Evolutionary conservation across 2,888 invertebrate genomes (phyloP).

Genomic region (Nymphalis polychloros): DNA sequence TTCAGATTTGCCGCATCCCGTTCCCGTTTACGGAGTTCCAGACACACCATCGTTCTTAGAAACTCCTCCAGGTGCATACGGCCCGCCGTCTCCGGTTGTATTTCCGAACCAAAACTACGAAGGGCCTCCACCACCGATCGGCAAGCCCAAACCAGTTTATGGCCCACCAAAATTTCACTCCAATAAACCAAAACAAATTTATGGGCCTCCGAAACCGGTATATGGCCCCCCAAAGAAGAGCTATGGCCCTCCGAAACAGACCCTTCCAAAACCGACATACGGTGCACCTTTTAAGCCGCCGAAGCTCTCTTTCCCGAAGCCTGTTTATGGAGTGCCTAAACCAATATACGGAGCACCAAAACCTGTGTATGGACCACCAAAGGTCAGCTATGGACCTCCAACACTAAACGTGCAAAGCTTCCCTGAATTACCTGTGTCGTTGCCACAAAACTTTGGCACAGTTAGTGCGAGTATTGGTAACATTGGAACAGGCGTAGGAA

Average conservation of each 20-base stretch:
- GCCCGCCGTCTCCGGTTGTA: constrained; percentile 74
- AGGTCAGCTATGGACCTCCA: constrained; percentile 56
- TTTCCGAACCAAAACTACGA: constrained; percentile 70
- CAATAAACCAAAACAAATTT: constrained; percentile 59
- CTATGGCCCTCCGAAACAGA: constrained; percentile 62
- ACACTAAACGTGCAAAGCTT: constrained; percentile 46
- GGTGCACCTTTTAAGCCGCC: constrained; percentile 64
- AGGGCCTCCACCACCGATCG: constrained; percentile 76
- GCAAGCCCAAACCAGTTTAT: constrained; percentile 63
- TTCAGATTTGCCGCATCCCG: constrained; percentile 72
- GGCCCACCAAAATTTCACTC: constrained; percentile 59
- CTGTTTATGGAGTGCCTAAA: constrained; percentile 55
- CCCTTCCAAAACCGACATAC: constrained; percentile 58
- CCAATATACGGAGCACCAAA: constrained; percentile 74
- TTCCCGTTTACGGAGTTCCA: constrained; percentile 83
- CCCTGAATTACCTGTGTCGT: constrained; percentile 47
- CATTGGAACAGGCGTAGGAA: constrained; percentile 36
- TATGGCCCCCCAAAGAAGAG: constrained; percentile 63
- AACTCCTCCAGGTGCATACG: constrained; percentile 70
- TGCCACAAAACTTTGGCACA: constrained; percentile 40
- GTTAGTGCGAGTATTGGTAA: constrained; percentile 31
- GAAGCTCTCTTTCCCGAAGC: constrained; percentile 57
- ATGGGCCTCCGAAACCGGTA: constrained; percentile 69
- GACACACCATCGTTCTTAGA: constrained; percentile 62
- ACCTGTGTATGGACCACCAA: constrained; percentile 64